A percentile compares a stretch with the other conserved stretches of the same genome.
Evolutionary conservation across 2,797 vertebrate species (phyloP).

Genomic region (Hoplostethus mediterraneus): DNA sequence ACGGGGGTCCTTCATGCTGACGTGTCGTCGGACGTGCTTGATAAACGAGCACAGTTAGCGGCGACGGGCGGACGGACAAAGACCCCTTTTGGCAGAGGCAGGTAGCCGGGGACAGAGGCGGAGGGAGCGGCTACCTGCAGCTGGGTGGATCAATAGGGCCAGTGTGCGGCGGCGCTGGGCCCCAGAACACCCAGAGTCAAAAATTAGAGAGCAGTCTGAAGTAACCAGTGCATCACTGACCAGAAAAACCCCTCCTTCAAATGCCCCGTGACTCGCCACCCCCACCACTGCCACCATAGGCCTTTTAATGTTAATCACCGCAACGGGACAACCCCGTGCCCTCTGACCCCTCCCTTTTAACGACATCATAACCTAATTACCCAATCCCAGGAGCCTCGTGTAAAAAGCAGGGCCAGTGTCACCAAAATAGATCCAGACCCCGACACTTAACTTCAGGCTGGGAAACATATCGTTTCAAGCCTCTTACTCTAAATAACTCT

Average conservation of each 20-base stretch:
- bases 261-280: slow-evolving; percentile 21
- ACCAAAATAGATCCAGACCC: slow-evolving; percentile 36
- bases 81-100: slow-evolving; percentile 64
- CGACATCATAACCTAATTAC: slow-evolving; percentile 74
- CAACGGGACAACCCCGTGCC: slow-evolving; percentile 55
- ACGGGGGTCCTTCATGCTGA: slow-evolving; percentile 55
- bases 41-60: slow-evolving; percentile 58
- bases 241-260: slow-evolving; percentile 34
- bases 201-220: slow-evolving; percentile 60
- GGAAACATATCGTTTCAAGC: slow-evolving; percentile 31
- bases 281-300: slow-evolving; percentile 49
- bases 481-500: neutral
- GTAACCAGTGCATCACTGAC: slow-evolving; percentile 48
- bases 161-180: slow-evolving; percentile 57
- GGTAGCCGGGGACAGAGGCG: slow-evolving; percentile 54
- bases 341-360: slow-evolving; percentile 75
- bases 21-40: slow-evolving; percentile 61
- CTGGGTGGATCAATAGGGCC: slow-evolving; percentile 69
- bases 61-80: slow-evolving; percentile 66
- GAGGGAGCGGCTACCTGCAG: slow-evolving; percentile 62
- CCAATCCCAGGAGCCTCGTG: slow-evolving; percentile 55
- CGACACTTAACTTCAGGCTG: slow-evolving; percentile 18
- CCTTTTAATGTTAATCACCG: slow-evolving; percentile 77
- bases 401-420: slow-evolving; percentile 29
- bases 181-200: slow-evolving; percentile 48